Evolutionary conservation across 1,140 invertebrate species (phyloP), one percentile per base, ranked within the genome.

Genomic region (Drosophila virilis): DNA sequence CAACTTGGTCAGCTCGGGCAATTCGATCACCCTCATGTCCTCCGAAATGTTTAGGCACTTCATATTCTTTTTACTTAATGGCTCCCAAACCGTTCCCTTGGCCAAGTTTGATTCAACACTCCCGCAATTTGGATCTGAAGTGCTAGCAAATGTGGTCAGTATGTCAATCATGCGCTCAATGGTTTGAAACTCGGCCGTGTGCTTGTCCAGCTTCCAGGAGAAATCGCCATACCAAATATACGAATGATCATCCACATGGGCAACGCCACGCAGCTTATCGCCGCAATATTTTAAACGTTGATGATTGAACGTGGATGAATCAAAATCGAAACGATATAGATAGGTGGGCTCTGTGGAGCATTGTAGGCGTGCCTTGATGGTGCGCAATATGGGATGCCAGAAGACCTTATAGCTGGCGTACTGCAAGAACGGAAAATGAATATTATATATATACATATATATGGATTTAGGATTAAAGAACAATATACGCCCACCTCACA

Each of bases 171-270:
- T 93, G 35, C 92, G 81, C 54, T 93, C 82, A 40, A 93, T 93
- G 28, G 92, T 83, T 51, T 72, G 70, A 40, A 91, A 92, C 38
- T 91, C 92, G 3, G 68, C 72, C 0, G 91, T 79, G 38, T 86
- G 80, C 6, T 74, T 80, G 61, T 93, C 86, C 80, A 92, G 66
- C 68, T 93, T 93, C 43, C 83, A 80, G 38, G 92, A 93, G 28
- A 93, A 83, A 46, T 77, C 77, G 12, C 92, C 93, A 60, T 92
- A 92, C 86, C 95, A 96, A 12, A 95, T 66, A 82, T 95, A 95
- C 37, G 94, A 94, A 7, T 95, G 61, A 77, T 96, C 95, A 66
- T 95, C 95, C 0, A 93, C 93, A 79, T 96, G 95, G 67, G 92
- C 93, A 2, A 93, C 93, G 12, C 95, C 94, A 75, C 92, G 77